Conservation (phyloP, 2,888 invertebrate species). For the Heteropelma amictum region DNA sequence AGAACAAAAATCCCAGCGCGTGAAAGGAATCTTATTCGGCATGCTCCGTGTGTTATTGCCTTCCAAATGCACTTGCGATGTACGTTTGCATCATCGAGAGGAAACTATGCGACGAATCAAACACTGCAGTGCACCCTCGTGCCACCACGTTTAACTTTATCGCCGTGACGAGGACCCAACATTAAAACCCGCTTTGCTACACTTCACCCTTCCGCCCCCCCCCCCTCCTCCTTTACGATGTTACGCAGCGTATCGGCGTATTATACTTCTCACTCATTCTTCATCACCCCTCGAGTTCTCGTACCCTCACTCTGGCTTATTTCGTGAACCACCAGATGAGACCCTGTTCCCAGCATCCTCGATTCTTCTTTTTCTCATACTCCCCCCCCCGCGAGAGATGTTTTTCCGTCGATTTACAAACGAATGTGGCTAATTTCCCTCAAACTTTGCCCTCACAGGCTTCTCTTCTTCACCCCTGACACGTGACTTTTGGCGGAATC, state of each 20-base stretch:
- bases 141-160: slow-evolving; percentile 5
- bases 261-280: slow-evolving; percentile 8
- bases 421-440: neutral
- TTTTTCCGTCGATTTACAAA: neutral
- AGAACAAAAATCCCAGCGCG: too few relatives aligned
- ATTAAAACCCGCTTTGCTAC: slow-evolving; percentile 67
- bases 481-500: too few relatives aligned
- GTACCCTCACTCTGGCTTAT: slow-evolving; percentile 8
- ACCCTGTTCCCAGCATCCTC: slow-evolving; percentile 4
- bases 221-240: too few relatives aligned
- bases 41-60: too few relatives aligned
- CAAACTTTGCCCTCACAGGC: neutral
- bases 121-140: slow-evolving; percentile 2
- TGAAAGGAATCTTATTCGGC: too few relatives aligned
- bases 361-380: neutral
- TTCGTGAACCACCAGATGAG: slow-evolving; percentile 36
- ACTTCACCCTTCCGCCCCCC: neutral
- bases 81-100: slow-evolving; percentile 10
- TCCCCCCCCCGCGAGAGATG: too few relatives aligned
- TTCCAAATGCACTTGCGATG: slow-evolving; percentile 28
- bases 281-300: slow-evolving; percentile 46
- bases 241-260: slow-evolving; percentile 1
- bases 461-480: neutral
- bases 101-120: slow-evolving; percentile 3
- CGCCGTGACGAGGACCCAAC: slow-evolving; percentile 40